Base-by-base conservation (phyloP, 92 coral and sea anemone species). In the Ricordea florida region DNA sequence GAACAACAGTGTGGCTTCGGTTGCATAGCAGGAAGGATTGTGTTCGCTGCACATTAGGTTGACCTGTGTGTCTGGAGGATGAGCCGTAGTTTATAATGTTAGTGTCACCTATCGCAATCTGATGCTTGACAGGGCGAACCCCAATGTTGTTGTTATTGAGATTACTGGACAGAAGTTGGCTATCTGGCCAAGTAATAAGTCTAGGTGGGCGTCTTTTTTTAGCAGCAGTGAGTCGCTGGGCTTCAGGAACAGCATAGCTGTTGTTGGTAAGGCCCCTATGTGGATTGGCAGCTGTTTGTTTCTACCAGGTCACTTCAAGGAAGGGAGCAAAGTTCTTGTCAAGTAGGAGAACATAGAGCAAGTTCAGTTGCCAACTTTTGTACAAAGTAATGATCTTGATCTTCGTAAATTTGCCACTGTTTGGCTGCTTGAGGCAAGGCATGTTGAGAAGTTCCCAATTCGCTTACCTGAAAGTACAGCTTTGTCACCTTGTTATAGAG, bases 101-200 rank as follows among this genome's bases (percentile, higher is more conserved):
- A 10, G 86, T 52, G 13, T 66, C 86, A 49, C 79, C 80, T 14
- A 79, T 46, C 49, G 44, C 31, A 24, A 79, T 77, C 34, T 79
- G 41, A 18, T 43, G 57, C 28, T 32, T n/a, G n/a, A n/a, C n/a
- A n/a, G n/a, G n/a, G n/a, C n/a, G n/a, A n/a, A n/a, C n/a, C n/a
- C n/a, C n/a, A n/a, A n/a, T n/a, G n/a, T n/a, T n/a, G n/a, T n/a
- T n/a, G n/a, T n/a, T n/a, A n/a, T n/a, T n/a, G 69, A 82, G 20
- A 82, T 78, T 1, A 83, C 59, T 1, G 83, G 88, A 60, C 84
- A 83, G 57, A 59, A 76, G 57, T 76, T 76, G 44, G 89, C 72
- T 8, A 77, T 83, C 22, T 72, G 86, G 26, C 86, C 87, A 21
- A 85, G 77, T 67, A 85, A 36, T 22, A 85, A 31, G 21, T 85